Evolutionary conservation across 2,113 vertebrate genomes (phyloP), one percentile per base, ranked within the genome.

Genomic region (Ceuthmochares aereus): DNA sequence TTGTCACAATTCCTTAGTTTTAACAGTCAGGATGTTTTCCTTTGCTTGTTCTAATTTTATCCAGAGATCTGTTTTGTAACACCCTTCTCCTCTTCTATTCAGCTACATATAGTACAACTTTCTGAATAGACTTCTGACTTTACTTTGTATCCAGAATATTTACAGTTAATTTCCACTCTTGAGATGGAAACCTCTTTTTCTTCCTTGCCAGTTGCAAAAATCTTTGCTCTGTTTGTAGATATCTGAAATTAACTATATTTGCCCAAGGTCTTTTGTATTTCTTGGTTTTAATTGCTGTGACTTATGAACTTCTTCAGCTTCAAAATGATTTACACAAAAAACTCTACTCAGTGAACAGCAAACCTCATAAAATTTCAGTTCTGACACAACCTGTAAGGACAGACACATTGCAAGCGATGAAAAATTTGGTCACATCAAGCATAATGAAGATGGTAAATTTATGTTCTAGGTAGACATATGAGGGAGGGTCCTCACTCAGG

Each of bases 1-100:
- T 98, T 83, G 90, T 97, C 70, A 95, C 42, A 80, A 67, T 95
- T 96, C 90, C 42, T 62, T 94, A 78, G 93, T 96, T 95, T 97
- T 84, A 95, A 75, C 70, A 95, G 80, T 76, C 72, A 88, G 56
- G 89, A 93, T 59, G 72, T 81, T 93, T 96, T 97, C 69, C 54
- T 62, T 54, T 77, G 34, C 49, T 96, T 90, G n/a, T 84, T 97
- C 85, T 93, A 51, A 64, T 95, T 94, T 90, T 87, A 95, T 95
- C 36, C 42, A 85, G 77, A 97, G 94, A 92, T 93, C 54, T 93
- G 67, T 91, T 96, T 94, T 96, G 76, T 94, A 96, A 95, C 87
- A 45, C 89, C 3, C 29, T 40, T 40, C 40, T 20, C 4, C 62
- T n/a, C 45, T 47, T 97, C 49, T 90, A 94, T 95, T 97, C 76